Conservation (phyloP, 2,113 vertebrate species). For the Oncorhynchus mykiss region DNA sequence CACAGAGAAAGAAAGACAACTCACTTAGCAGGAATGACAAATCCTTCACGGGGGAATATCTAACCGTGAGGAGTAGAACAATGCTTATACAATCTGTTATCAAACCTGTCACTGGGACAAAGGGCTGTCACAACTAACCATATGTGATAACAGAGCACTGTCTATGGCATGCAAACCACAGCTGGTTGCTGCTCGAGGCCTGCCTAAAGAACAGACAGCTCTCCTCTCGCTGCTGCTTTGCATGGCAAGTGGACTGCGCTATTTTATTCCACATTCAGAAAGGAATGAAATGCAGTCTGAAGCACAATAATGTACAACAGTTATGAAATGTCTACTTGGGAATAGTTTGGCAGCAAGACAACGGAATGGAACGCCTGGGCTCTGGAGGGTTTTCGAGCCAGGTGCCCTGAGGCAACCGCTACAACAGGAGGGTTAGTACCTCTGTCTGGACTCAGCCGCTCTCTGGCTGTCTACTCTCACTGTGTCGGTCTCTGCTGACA, state of each 20-base stretch:
- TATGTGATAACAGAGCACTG: conserved; percentile 34
- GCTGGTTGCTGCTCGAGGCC: neutral
- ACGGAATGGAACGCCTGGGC: neutral
- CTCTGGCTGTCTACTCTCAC: too few species aligned
- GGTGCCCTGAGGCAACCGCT: conserved; percentile 7
- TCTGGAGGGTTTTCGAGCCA: neutral
- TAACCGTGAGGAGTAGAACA: conserved; percentile 32
- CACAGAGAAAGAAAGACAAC: conserved; percentile 34
- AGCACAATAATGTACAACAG: conserved; percentile 9
- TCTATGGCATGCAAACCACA: conserved; percentile 29
- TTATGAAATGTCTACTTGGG: conserved; percentile 20
- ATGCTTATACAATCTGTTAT: conserved; percentile 61
- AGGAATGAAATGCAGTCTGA: conserved; percentile 2
- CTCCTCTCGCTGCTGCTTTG: neutral
- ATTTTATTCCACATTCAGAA: conserved; percentile 12
- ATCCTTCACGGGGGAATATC: conserved; percentile 49
- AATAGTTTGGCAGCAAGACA: neutral
- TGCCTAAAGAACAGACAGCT: too few species aligned
- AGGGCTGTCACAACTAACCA: conserved; percentile 56
- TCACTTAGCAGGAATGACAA: conserved; percentile 58
- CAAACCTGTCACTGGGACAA: conserved; percentile 59
- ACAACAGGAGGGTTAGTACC: conserved; percentile 13
- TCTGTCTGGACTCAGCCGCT: too few species aligned
- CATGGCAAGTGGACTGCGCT: conserved; percentile 8
- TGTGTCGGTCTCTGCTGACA: neutral